Evolutionary conservation across 2,888 invertebrate species (phyloP), one percentile per base, ranked within the genome.

Genomic region (Yponomeuta plumbellus): DNA sequence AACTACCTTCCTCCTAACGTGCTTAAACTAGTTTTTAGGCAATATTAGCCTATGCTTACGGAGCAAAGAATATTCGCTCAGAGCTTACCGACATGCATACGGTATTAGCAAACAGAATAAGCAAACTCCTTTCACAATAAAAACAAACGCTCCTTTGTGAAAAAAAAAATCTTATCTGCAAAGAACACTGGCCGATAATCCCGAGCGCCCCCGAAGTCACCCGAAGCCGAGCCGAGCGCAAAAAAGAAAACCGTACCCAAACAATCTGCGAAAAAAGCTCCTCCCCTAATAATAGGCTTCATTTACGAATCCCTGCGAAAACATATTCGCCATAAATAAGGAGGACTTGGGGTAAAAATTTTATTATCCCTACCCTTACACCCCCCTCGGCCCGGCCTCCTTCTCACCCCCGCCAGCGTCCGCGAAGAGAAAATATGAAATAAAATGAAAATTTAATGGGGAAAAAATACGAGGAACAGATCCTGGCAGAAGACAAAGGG

Each of bases 371-470:
- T 73, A 72, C 78, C 75, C 67, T 44, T 6, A 4, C 5, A 13
- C 44, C 44, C 44, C 44, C 44, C 44, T 52, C 44, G 17, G 17
- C 44, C 44, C 17, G 13, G 13, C 44, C 44, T 5, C 44, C 44
- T 11, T 44, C 44, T 52, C 75, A 69, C 70, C 72, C 76, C 68
- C 13, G 11, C 64, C 52, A 11, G 17, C 71, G 74, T 81, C 84
- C 81, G 74, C 78, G 84, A 86, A 87, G 90, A 88, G 89, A 85
- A 90, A 90, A 52, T 89, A 89, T 91, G 90, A 89, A 89, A 90
- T 90, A 91, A 91, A 91, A 90, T 91, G 91, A 88, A 91, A 91
- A 90, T 85, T 86, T 90, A 90, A 91, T 90, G 88, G 88, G 87
- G 85, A 91, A 91, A 90, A 91, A 91, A 91, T 91, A 90, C 88